Evolutionary conservation across 2,888 invertebrate genomes (phyloP), one percentile per base, ranked within the genome.

Genomic region (Kryphioiulus occultus): DNA sequence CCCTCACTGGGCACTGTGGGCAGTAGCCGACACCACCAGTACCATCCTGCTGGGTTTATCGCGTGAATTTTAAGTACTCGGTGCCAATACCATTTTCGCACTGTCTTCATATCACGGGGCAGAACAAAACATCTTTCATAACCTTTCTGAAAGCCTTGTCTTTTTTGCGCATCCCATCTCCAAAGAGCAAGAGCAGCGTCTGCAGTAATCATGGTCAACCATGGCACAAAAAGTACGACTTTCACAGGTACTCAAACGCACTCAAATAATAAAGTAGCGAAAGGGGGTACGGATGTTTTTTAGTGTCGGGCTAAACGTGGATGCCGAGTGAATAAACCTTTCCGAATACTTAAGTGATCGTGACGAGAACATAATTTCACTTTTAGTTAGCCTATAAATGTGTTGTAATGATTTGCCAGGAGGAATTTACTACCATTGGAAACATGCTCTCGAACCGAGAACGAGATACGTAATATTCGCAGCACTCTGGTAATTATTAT

Each of bases 341-440:
- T 68, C 26, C 10, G 68, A 68, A 68, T 68, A 26, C 68, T 26
- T 68, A 68, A 68, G 26, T 68, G 26, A 26, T 68, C 68, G 68
- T 68, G 68, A 68, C 68, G 26, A 68, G 68, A 68, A n/a, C 26
- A 68, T 68, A 68, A 68, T 68, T 68, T 68, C 68, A 68, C 68
- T 68, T 68, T 68, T 68, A 68, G 26, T 68, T 68, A 26, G 68
- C 68, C 26, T 68, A 68, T 68, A 68, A 68, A 68, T 68, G 68
- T 68, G 68, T 68, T 22, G 68, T 68, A 68, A 68, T 68, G 68
- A 68, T 68, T 68, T 68, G 68, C 68, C 68, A 68, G 26, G 68
- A 68, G 68, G 68, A 68, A 68, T 68, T 68, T 22, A 68, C 26
- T 68, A 68, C 26, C 68, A 68, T 68, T 26, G 26, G 15, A 68